Evolutionary conservation across 1,140 invertebrate species (phyloP).

Genomic region (Cyrtorhinus lividipennis): DNA sequence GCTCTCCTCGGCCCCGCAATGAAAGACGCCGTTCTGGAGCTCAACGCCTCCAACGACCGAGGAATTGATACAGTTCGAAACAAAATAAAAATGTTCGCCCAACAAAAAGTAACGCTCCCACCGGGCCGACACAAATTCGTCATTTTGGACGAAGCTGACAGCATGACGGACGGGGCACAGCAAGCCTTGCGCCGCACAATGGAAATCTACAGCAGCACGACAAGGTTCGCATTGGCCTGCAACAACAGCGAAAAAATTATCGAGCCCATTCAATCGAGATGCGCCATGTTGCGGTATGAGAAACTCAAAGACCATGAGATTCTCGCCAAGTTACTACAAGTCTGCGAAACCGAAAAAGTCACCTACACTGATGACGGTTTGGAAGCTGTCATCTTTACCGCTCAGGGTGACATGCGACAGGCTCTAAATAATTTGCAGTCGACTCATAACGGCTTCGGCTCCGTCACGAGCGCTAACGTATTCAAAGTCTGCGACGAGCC

Average conservation of each 20-base stretch:
- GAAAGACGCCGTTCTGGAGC: slow-evolving; percentile 86
- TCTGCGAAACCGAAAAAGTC: slow-evolving; percentile 61
- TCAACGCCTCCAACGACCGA: slow-evolving; percentile 95
- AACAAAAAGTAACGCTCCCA: slow-evolving; percentile 87
- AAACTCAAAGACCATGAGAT: slow-evolving; percentile 82
- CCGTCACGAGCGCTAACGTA: slow-evolving; percentile 89
- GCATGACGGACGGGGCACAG: slow-evolving; percentile 96
- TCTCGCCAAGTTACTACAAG: slow-evolving; percentile 58
- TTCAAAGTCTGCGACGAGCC: slow-evolving; percentile 99
- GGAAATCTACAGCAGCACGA: slow-evolving; percentile 96
- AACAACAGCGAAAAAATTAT: slow-evolving; percentile 99
- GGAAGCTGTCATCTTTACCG: slow-evolving; percentile 93
- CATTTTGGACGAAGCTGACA: slow-evolving; percentile 96
- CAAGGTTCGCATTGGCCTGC: slow-evolving; percentile 93
- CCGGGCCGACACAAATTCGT: slow-evolving; percentile 91
- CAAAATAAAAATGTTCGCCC: slow-evolving; percentile 98
- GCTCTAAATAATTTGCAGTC: slow-evolving; percentile 97
- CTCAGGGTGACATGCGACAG: slow-evolving; percentile 96
- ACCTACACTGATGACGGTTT: slow-evolving; percentile 86
- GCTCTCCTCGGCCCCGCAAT: slow-evolving; percentile 70
- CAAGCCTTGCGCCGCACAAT: slow-evolving; percentile 94
- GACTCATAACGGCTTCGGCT: slow-evolving; percentile 85
- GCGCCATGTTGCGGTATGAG: slow-evolving; percentile 91
- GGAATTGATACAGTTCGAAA: slow-evolving; percentile 97
- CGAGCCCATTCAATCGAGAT: slow-evolving; percentile 96